Evolutionary conservation across 2,888 invertebrate species (phyloP), one percentile per base, ranked within the genome.

Genomic region (Masnerella sp.): DNA sequence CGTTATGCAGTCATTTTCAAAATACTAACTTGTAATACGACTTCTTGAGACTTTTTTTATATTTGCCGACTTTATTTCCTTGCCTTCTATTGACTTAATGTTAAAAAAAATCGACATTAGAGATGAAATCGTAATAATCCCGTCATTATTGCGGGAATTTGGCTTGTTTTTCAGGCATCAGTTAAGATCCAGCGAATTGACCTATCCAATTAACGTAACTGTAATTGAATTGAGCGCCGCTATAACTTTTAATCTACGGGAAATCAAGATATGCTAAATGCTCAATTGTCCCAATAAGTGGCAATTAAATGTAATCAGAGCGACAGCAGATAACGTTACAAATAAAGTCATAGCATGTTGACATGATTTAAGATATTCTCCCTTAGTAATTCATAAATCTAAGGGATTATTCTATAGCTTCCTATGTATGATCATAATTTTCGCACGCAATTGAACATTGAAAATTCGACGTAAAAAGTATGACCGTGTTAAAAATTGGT

Each of bases 21-120:
- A 68, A 64, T 62, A 68, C 61, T 52, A 61, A 7, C 52, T 14
- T 42, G 59, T 59, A 58, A 65, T 58, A 47, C 51, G 58, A 17
- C 34, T 49, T 43, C 47, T 51, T 40, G 64, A 40, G 25, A 51
- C 30, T 62, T 43, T 34, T 43, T 52, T 11, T 15, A 38, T 20
- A 62, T 30, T 43, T 9, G 30, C n/a, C n/a, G n/a, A 30, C n/a
- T 30, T 30, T 9, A 9, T 30, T 30, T 9, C 5, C n/a, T 30
- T n/a, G 30, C 30, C n/a, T 30, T 56, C 56, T n/a, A 65, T 51
- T 56, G 30, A 15, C 40, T 56, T 49, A 65, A 32, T 32, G n/a
- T 32, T 32, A n/a, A 32, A 32, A 25, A 25, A 25, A 25, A 25
- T n/a, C n/a, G n/a, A n/a, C n/a, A n/a, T n/a, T n/a, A n/a, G n/a